These are phyloP conservation scores for Campylorhamphus procurvoides DNA, from an alignment of 2,113 vertebrate species.

Conservation along the genomic window DNA sequence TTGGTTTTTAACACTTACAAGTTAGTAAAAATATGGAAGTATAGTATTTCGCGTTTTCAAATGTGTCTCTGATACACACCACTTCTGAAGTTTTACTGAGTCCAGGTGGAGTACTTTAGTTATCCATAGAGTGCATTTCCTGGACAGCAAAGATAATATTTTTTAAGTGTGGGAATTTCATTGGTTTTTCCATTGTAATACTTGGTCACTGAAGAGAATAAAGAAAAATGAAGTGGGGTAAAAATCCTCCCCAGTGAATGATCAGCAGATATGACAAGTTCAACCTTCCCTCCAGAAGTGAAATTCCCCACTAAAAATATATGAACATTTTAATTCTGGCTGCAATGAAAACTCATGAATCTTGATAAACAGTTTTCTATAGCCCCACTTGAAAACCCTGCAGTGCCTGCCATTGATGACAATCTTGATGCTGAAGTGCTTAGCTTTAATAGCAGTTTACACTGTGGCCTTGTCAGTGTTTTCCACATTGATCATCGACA, in stretches of 20 bases:
- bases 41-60: neutral
- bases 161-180: neutral
- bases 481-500: neutral
- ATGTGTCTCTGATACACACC: neutral
- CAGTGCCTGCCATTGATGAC: neutral
- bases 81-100: neutral
- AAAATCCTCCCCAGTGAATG: neutral
- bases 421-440: neutral
- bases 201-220: neutral
- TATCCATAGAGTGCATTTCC: neutral
- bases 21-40: neutral
- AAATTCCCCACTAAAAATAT: neutral
- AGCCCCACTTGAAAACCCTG: neutral
- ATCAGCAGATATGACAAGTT: neutral
- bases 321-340: neutral
- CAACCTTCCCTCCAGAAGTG: neutral
- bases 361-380: neutral
- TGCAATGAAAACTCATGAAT: neutral
- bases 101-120: neutral
- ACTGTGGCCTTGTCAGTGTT: neutral
- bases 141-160: neutral
- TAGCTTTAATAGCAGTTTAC: neutral
- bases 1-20: neutral
- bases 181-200: neutral
- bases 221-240: neutral